Evolutionary conservation across 2,113 vertebrate species (phyloP).

Genomic region (Brachyhypopomus gauderio): DNA sequence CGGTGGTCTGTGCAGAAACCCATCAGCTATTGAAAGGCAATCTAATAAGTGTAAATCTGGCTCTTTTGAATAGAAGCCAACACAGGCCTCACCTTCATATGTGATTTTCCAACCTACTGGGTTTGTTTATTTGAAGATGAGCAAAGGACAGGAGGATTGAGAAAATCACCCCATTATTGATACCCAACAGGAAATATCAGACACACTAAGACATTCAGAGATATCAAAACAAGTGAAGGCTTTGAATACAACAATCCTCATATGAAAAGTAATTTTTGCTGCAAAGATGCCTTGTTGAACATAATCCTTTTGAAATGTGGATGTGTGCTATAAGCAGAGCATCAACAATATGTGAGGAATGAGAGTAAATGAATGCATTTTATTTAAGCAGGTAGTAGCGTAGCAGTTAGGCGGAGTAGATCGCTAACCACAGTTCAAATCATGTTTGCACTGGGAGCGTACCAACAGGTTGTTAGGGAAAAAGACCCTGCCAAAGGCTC

Average conservation of each 20-base stretch:
- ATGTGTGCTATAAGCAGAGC: too few species aligned
- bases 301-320: too few species aligned
- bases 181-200: not conserved
- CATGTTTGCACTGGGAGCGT: too few species aligned
- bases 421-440: too few species aligned
- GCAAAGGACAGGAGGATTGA: not conserved
- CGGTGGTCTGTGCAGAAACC: conserved; percentile 32
- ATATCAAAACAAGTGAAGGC: not conserved
- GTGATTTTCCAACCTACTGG: conserved; percentile 52
- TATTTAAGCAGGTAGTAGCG: too few species aligned
- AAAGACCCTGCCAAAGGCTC: too few species aligned
- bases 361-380: too few species aligned
- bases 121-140: conserved; percentile 41
- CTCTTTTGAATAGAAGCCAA: conserved; percentile 51
- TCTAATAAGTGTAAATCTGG: conserved; percentile 60
- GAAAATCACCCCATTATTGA: conserved; percentile 12
- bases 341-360: too few species aligned
- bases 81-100: conserved; percentile 34
- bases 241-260: not conserved
- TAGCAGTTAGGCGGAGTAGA: too few species aligned
- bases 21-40: conserved; percentile 61
- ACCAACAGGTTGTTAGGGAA: too few species aligned
- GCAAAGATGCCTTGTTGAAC: too few species aligned
- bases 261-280: too few species aligned
- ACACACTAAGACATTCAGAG: not conserved